Evolutionary conservation across 2,113 vertebrate species (phyloP), one percentile per base, ranked within the genome.

Genomic region (Sterna hirundo): DNA sequence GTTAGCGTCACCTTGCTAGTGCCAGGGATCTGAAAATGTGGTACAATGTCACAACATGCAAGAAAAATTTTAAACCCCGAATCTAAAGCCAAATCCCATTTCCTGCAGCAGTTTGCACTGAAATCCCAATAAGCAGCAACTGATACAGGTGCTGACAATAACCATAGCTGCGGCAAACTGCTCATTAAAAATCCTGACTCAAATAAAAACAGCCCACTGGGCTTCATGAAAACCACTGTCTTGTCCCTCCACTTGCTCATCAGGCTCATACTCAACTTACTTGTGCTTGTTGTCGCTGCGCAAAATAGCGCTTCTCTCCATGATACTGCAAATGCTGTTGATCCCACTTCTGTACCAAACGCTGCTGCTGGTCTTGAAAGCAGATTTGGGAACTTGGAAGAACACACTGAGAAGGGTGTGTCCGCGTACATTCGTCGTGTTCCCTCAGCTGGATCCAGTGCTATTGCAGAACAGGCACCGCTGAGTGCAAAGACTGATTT

Each of bases 111-210:
- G 57, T 85, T 87, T 85, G 61, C 88, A 77, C 34, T 58, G 44
- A 76, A 87, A 91, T 91, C 34, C 77, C 78, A 54, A 34, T 30
- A 61, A 85, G 77, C 47, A 65, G 74, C 12, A 26, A 46, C 69
- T 9, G 81, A 83, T 52, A 62, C 86, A 96, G 93, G 91, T 96
- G 95, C 75, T 94, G 90, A 93, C 90, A 95, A 93, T 93, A 94
- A 94, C 75, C 49, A 60, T 38, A 42, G 54, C 84, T 76, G 44
- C 91, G 91, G 71, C 76, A 83, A 83, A 60, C 88, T 91, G 71
- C 68, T 69, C 92, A 49, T 94, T 90, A 88, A 82, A 96, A 57
- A 71, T 89, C 66, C 61, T 74, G 49, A 52, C 38, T 92, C 54
- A 52, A 93, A 74, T 21, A 88, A 91, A 68, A 47, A 76, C 77